These are phyloP conservation scores for Tetrapedia diversipes DNA, from an alignment of 2,888 invertebrate species.

Conservation along the genomic window DNA sequence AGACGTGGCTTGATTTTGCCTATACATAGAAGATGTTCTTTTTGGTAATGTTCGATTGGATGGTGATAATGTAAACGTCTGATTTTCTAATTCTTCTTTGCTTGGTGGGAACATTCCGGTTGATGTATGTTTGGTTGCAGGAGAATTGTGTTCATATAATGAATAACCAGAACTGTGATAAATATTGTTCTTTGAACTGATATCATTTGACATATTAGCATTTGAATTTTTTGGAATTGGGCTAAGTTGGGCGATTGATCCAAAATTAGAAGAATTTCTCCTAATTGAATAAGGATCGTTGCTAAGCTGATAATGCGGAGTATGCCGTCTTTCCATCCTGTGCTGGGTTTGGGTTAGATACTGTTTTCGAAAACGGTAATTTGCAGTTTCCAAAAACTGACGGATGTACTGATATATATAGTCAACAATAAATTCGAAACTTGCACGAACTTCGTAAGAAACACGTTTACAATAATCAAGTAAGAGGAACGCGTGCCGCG, in stretches of 20 bases:
- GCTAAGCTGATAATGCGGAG: constrained; percentile 74
- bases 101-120: constrained; percentile 68
- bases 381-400: constrained; percentile 24
- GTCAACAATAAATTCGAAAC: not conserved
- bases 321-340: constrained; percentile 69
- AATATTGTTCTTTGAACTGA: constrained; percentile 35
- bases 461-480: constrained; percentile 63
- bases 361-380: constrained; percentile 50
- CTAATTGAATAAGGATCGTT: constrained; percentile 57
- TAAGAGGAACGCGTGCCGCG: constrained; percentile 72
- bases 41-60: constrained; percentile 39
- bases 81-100: constrained; percentile 65
- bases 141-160: constrained; percentile 32
- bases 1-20: constrained; percentile 56
- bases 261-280: constrained; percentile 54
- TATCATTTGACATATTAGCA: not conserved
- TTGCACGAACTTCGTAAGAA: constrained; percentile 51
- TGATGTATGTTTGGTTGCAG: constrained; percentile 66
- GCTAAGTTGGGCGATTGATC: constrained; percentile 65
- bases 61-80: constrained; percentile 52
- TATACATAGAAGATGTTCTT: constrained; percentile 46
- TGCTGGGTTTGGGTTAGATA: constrained; percentile 31
- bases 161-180: constrained; percentile 31
- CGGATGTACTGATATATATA: constrained; percentile 26
- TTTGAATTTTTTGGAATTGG: constrained; percentile 65